Evolutionary conservation across 2,888 invertebrate species (phyloP), one percentile per base, ranked within the genome.

Genomic region (Adela reaumurella): DNA sequence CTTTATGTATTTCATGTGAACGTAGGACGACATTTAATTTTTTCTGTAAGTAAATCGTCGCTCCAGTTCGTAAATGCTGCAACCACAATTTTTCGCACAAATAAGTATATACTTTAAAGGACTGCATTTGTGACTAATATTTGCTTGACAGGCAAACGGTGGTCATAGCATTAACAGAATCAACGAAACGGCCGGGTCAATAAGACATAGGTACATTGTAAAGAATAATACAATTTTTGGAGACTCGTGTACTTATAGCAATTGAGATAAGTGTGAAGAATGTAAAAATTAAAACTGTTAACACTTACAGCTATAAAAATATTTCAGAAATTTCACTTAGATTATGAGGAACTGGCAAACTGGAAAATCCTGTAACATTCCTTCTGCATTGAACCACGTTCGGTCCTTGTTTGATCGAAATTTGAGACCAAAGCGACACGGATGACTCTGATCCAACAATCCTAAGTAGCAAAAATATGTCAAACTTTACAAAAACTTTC

Each of bases 231-330:
- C n/a, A n/a, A n/a, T n/a, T n/a, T 24, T 24, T 24, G n/a, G n/a
- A 24, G 5, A 24, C 24, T 24, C n/a, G 4, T 35, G 35, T 11
- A 11, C 35, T 35, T 35, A 35, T 35, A 35, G 11, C 4, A 24
- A 35, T 14, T 11, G 35, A 35, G 35, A 11, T 35, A 35, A 24
- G 24, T 14, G n/a, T 8, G 8, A 8, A 24, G 8, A 35, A 14
- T 35, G 35, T 35, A 35, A 35, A 35, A 35, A 35, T 8, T 24
- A 14, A 35, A 35, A 35, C 14, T 14, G n/a, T 35, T 35, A 72
- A 73, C 73, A 74, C 77, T 78, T 78, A 78, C 60, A 63, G 62
- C 74, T 77, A 70, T 64, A 74, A 76, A 77, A 74, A 76, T 76
- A 74, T 74, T 71, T 67, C 70, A 76, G 73, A 74, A 76, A 77